Base-by-base conservation (phyloP, 2,888 invertebrate species). In the Adelognathus sp. region DNA sequence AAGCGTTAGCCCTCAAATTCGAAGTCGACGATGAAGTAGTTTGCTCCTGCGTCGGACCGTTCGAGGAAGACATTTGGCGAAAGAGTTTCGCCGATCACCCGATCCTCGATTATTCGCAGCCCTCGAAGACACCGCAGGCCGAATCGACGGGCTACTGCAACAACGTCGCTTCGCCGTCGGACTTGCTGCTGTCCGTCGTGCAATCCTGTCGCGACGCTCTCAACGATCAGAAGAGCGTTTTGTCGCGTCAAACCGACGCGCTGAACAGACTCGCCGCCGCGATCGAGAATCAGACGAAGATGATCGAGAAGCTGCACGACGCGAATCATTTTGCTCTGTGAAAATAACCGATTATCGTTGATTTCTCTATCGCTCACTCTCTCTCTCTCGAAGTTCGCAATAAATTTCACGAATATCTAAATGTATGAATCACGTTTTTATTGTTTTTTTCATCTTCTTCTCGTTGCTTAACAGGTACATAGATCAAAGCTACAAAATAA, bases 391-490 rank as follows among this genome's bases (percentile, higher is more conserved):
- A n/a, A n/a, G 1, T n/a, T 33, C 14, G 6, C 1, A 46, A 66
- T 58, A 33, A 56, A 7, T 44, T 18, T 9, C 33, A 64, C 29
- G 16, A 64, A 60, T 64, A 31, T 56, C 60, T 71, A 75, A 70
- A 74, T 75, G 71, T 75, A 79, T 79, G 71, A 75, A 75, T 75
- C 67, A 77, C 54, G 39, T 70, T 69, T 69, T 63, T 77, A 63
- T 46, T 67, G 31, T 76, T 67, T 69, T 56, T 75, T 70, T 27
- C 66, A 36, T 60, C 63, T 27, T 74, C 69, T 9, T 50, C 50
- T 50, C 50, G 24, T 24, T n/a, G 72, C 64, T 74, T 79, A n/a
- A 70, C 71, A 66, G 64, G 64, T 79, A 79, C 70, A 66, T 39
- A 54, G 31, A 24, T 70, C 60, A 44, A 16, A 54, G 36, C 64